Percentiles rank a stretch among this genome's conserved stretches.
phyloP scores from a whole-genome alignment of 1,140 invertebrate genomes.

The Caenorhabditis tropicalis region DNA sequence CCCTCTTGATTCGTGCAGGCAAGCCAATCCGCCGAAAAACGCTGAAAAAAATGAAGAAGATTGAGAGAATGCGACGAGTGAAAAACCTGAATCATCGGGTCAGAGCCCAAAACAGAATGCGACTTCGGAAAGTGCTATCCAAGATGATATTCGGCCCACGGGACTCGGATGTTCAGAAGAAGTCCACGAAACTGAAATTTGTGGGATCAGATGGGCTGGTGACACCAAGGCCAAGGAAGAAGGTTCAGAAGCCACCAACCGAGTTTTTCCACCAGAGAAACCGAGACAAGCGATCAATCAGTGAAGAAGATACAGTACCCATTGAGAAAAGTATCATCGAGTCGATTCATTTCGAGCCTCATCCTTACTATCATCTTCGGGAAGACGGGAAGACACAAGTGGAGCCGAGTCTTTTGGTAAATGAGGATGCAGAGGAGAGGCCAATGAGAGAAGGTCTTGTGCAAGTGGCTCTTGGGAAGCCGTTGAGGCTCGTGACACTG shows the following conservation, averaged over 20 bases:
- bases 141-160: background rate
- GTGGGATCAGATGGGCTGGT: background rate
- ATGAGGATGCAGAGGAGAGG: background rate
- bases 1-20: background rate
- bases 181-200: background rate
- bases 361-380: conserved; percentile 20
- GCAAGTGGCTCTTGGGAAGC: background rate
- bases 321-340: background rate
- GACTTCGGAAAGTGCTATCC: background rate
- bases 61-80: background rate
- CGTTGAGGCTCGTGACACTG: background rate
- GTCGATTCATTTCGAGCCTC: background rate
- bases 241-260: background rate
- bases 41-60: conserved; percentile 5
- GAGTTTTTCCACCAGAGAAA: background rate
- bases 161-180: background rate
- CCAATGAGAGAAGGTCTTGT: background rate
- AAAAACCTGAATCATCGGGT: background rate
- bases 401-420: background rate
- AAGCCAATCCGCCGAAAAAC: background rate
- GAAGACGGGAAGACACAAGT: background rate
- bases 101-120: background rate
- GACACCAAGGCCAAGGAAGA: background rate
- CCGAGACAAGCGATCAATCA: background rate
- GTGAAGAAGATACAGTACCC: background rate